Conservation (phyloP, 2,888 invertebrate genomes). For the Eustalomyia histrio region DNA sequence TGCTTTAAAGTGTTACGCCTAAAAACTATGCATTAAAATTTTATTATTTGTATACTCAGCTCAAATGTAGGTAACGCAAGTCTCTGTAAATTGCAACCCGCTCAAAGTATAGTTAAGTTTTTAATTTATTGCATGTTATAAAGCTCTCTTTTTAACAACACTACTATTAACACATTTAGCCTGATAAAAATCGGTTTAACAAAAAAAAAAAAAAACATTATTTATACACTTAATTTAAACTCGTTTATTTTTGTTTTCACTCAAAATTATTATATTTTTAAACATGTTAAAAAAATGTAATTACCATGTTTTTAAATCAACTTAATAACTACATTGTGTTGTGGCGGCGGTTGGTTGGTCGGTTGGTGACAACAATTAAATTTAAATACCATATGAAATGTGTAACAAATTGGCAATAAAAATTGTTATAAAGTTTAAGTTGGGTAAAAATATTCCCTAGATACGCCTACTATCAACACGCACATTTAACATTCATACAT, state of each 20-base stretch:
- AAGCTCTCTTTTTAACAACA: slow-evolving; percentile 26
- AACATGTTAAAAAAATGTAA: neutral
- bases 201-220: slow-evolving; percentile 6
- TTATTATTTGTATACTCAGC: slow-evolving; percentile 8
- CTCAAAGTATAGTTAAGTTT: slow-evolving; percentile 36
- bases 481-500: neutral
- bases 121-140: slow-evolving; percentile 53
- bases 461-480: slow-evolving; percentile 47
- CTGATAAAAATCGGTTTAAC: slow-evolving; percentile 45
- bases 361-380: slow-evolving; percentile 21
- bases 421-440: slow-evolving; percentile 19
- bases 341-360: neutral
- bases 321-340: slow-evolving; percentile 43
- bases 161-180: slow-evolving; percentile 46
- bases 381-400: slow-evolving; percentile 44
- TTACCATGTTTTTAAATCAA: neutral
- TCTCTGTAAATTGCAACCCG: neutral
- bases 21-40: slow-evolving; percentile 38
- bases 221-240: slow-evolving; percentile 42
- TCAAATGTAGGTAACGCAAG: neutral
- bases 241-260: slow-evolving; percentile 10
- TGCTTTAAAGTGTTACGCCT: slow-evolving; percentile 28
- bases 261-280: neutral
- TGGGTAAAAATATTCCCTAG: slow-evolving; percentile 45
- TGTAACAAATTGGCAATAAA: slow-evolving; percentile 57